phyloP scores from a whole-genome alignment of 2,888 invertebrate genomes.

The Phragmatobia fuliginosa region DNA sequence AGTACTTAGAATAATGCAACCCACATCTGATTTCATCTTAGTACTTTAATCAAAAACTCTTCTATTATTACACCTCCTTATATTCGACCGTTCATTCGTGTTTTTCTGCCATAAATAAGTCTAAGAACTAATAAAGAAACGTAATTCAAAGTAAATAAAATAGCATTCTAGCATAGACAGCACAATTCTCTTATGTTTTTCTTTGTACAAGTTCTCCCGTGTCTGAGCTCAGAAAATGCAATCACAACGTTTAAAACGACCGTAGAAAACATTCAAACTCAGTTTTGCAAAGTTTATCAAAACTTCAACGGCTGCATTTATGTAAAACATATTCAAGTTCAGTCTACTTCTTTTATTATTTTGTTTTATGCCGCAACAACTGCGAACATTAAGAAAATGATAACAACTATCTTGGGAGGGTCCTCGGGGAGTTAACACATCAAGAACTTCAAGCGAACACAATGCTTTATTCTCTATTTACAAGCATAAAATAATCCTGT shows the following conservation, averaged over 20 bases:
- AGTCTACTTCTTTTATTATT: not conserved
- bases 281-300: not conserved
- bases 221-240: not conserved
- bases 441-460: not conserved
- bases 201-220: not conserved
- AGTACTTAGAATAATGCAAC: constrained; percentile 35
- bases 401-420: not conserved
- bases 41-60: constrained; percentile 34
- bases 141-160: not conserved
- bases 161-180: not conserved
- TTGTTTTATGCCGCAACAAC: not conserved
- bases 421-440: not conserved
- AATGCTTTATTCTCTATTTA: not conserved
- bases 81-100: constrained; percentile 23
- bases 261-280: not conserved
- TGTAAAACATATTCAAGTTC: not conserved
- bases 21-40: constrained; percentile 40
- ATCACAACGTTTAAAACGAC: not conserved
- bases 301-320: not conserved
- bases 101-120: not conserved
- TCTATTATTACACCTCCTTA: constrained; percentile 48
- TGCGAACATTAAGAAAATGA: not conserved
- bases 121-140: not conserved
- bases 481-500: not conserved
- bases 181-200: not conserved